Base-by-base conservation (phyloP, 2,888 invertebrate species). In the Dasysyrphus tricinctus region DNA sequence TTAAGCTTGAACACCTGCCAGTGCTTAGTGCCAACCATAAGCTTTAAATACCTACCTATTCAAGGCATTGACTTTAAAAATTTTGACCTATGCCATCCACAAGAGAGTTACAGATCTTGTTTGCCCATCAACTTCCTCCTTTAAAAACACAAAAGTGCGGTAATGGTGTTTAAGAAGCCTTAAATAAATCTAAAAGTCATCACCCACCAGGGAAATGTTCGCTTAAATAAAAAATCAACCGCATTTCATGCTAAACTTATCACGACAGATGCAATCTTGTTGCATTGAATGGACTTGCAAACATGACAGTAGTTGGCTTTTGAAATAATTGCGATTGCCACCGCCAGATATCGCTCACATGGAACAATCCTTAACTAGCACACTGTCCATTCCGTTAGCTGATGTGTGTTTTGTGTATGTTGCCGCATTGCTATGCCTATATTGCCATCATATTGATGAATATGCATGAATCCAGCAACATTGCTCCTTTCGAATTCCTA, bases 221-320 rank as follows among this genome's bases (percentile, higher is more conserved):
- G 14, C 14, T 3, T 1, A 2, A 47, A 16, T 65, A 65, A 34
- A 76, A 76, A 61, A 77, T 57, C 54, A 54, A 54, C 24, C 12
- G 51, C 51, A 51, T 32, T 54, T 54, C 54, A 54, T 32, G 54
- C 34, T 63, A 56, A 81, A 67, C 69, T 81, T 81, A 85, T 85
- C 85, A 61, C 70, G 77, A 81, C 81, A 74, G 81, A 78, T 85
- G 73, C 39, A 42, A 61, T 61, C 81, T 77, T 72, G 59, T 69
- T 49, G 76, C 77, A 69, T 81, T 81, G 61, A 81, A 70, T 74
- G 67, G 73, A 81, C 85, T 80, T 77, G 81, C 77, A 81, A 85
- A 77, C 85, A 81, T 85, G 85, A 86, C 82, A 86, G 74, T 82
- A 86, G 86, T 81, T 78, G 85, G 73, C 77, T 77, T 81, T 80